phyloP scores from a whole-genome alignment of 2,797 vertebrate genomes.

The Furcifer pardalis region DNA sequence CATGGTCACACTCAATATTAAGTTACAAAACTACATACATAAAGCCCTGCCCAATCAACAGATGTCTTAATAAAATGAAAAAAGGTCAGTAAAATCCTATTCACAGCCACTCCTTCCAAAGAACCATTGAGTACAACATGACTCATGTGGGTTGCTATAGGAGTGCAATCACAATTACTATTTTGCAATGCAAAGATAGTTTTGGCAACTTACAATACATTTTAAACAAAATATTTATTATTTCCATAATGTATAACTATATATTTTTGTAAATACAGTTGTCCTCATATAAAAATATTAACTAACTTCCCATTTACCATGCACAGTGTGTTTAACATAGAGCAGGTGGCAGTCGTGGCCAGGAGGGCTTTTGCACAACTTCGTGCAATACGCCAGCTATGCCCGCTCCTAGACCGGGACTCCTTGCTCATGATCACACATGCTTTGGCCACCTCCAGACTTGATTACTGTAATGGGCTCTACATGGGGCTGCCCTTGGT shows the following conservation, averaged over 20 bases:
- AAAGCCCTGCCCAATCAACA: background rate
- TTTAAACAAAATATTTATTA: background rate
- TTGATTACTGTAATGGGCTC: too few species aligned
- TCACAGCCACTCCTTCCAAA: background rate
- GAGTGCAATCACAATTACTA: background rate
- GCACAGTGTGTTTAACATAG: too few species aligned
- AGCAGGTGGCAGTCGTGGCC: too few species aligned
- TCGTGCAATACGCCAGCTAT: too few species aligned
- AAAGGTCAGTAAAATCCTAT: background rate
- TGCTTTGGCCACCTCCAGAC: too few species aligned
- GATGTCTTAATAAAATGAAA: constrained; percentile 8
- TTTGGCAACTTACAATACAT: too few species aligned
- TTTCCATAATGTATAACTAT: too few species aligned
- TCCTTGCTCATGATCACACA: too few species aligned
- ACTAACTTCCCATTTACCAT: background rate
- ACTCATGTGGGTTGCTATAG: background rate
- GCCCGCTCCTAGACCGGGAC: too few species aligned
- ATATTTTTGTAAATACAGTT: background rate
- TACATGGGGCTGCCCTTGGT: too few species aligned
- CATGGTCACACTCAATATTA: background rate
- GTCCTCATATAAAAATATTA: background rate
- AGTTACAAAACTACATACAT: background rate
- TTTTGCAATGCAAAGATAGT: background rate
- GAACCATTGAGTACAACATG: background rate
- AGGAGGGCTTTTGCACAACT: too few species aligned